Conservation (phyloP, 2,113 vertebrate species). For the Triplophysa rosa region DNA sequence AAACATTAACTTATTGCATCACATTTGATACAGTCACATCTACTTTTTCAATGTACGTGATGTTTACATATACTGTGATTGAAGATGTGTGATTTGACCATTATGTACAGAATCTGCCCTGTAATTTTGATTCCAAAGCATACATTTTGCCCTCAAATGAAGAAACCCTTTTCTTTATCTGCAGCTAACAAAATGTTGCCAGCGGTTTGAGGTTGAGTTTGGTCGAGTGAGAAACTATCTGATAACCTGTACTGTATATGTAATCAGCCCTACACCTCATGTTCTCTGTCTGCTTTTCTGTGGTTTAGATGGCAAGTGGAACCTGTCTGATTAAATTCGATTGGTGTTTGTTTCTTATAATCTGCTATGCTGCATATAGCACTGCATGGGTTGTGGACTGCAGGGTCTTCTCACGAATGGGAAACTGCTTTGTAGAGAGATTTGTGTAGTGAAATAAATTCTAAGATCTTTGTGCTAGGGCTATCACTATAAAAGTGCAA, state of each 20-base stretch:
- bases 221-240: conserved; percentile 12
- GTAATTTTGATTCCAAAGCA: conserved; percentile 53
- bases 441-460: no score
- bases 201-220: conserved; percentile 3
- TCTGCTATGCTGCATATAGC: neutral
- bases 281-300: conserved; percentile 37
- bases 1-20: neutral
- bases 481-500: neutral
- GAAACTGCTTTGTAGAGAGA: no score
- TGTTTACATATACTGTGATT: neutral
- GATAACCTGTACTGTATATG: conserved; percentile 23
- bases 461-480: no score
- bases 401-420: neutral
- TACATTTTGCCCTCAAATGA: conserved; percentile 55
- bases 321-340: conserved; percentile 25
- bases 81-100: conserved; percentile 27
- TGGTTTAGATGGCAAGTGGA: conserved; percentile 31
- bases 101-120: conserved; percentile 55
- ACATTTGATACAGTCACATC: neutral
- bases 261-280: neutral
- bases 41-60: no score
- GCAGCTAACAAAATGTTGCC: neutral
- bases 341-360: neutral
- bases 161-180: neutral
- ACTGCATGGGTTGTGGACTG: neutral